A percentile compares a stretch with the other conserved stretches of the same genome.
Evolutionary conservation across 1,140 invertebrate genomes (phyloP).

Genomic region (Ostrea edulis): DNA sequence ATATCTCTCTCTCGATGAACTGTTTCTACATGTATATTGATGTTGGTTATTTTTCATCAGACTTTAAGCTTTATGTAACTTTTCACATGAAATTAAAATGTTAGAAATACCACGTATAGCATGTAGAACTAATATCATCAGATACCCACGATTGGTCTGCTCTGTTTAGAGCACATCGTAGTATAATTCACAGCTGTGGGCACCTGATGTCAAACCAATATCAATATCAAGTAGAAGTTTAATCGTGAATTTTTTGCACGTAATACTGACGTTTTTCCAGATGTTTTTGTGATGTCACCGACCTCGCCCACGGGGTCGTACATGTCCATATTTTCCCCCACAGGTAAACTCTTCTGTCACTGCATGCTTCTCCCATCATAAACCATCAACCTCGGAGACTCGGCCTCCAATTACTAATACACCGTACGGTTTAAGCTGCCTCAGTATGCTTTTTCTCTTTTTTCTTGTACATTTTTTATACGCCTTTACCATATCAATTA

Average conservation of each 20-base stretch:
- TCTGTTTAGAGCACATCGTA: too few relatives aligned
- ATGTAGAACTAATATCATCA: background rate
- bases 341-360: constrained; percentile 1
- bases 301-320: constrained; percentile 21
- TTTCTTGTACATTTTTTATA: background rate
- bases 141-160: background rate
- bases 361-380: background rate
- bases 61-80: background rate
- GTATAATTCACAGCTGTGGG: background rate
- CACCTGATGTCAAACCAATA: background rate
- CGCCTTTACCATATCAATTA: background rate
- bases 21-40: background rate
- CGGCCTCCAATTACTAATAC: background rate
- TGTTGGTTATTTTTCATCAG: background rate
- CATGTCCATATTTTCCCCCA: constrained; percentile 26
- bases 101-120: background rate
- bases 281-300: constrained; percentile 41
- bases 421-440: background rate
- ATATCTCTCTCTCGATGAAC: background rate
- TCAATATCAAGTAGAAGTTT: background rate
- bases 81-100: background rate
- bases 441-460: background rate
- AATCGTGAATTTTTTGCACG: background rate
- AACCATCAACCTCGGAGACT: background rate
- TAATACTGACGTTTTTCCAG: constrained; percentile 23